phyloP scores from a whole-genome alignment of 2,113 vertebrate species.

The Isurus oxyrinchus region DNA sequence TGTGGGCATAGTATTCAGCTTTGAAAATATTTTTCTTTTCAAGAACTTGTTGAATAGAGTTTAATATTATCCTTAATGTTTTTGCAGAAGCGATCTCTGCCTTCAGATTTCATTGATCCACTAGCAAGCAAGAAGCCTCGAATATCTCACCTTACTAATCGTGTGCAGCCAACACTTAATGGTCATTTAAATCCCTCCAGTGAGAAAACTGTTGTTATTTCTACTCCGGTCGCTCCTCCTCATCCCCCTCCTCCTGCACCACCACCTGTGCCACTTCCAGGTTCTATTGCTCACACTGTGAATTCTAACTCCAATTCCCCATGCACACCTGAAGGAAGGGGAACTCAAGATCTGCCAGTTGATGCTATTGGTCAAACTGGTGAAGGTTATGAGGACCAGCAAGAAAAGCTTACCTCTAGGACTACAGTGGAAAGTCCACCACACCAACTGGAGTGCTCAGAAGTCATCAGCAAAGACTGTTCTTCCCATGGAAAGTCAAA shows the following conservation, averaged over 20 bases:
- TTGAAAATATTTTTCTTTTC: background rate
- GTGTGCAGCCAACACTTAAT: conserved; percentile 52
- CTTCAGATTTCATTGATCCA: conserved; percentile 65
- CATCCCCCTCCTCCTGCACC: conserved; percentile 41
- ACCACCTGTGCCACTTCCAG: conserved; percentile 53
- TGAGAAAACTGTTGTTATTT: conserved; percentile 53
- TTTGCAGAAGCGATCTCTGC: conserved; percentile 62
- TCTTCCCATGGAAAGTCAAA: conserved; percentile 57
- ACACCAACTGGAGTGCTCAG: conserved; percentile 43
- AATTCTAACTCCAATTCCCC: conserved; percentile 75
- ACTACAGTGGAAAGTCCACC: conserved; percentile 51
- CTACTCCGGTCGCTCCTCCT: conserved; percentile 39
- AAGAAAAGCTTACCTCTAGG: conserved; percentile 58
- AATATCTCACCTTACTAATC: conserved; percentile 69
- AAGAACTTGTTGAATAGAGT: background rate
- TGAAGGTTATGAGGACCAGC: conserved; percentile 65
- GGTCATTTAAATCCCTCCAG: conserved; percentile 47
- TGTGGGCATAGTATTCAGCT: background rate
- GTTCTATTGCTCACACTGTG: conserved; percentile 57
- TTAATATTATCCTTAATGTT: background rate
- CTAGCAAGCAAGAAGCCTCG: conserved; percentile 73
- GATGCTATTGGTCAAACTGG: conserved; percentile 57
- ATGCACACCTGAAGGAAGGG: conserved; percentile 72
- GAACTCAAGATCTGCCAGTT: conserved; percentile 71
- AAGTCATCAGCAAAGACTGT: conserved; percentile 41